Base-by-base conservation (phyloP, 2,888 invertebrate species). In the Eustalomyia histrio region DNA sequence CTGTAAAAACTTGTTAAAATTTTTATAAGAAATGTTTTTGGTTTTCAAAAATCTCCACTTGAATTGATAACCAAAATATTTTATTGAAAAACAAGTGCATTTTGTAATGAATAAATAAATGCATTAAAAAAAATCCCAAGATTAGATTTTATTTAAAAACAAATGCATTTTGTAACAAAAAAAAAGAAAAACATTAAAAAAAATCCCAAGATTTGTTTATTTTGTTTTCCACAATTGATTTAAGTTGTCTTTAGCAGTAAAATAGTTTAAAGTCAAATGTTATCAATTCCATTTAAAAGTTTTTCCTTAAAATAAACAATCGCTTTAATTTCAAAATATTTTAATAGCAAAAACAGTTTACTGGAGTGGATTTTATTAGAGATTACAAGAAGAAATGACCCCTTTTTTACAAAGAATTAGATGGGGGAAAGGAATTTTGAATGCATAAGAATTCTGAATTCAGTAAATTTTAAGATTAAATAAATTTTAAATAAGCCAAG, bases 191-290 rank as follows among this genome's bases (percentile, higher is more conserved):
- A 2, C 1, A 47, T 14, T n/a, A 5, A n/a, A 12, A 43, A 47
- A 47, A 47, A 47, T 6, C 1, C 10, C 29, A 33, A 63, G 64
- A 64, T 64, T 57, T n/a, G n/a, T n/a, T n/a, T n/a, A n/a, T n/a
- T n/a, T 55, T 55, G 39, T 55, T 67, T n/a, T 24, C 24, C 1
- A 10, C 43, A 55, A 67, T 17, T 67, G 55, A 67, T 55, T 67
- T 39, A 16, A 67, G 39, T 55, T 43, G 14, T 24, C 18, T 52
- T 63, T 60, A 16, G 29, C 3, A 12, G 4, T 5, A 52, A 52
- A 52, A 55, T 10, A 52, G 17, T 47, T 10, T 33, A 47, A 73
- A 71, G 81, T 78, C 81, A 81, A 81, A 74, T 78, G 78, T 75
- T 78, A 81, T 81, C 81, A 58, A 24, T 75, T 63, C 29, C 9